Percentiles rank a stretch among this genome's conserved stretches.
Conservation (phyloP, 92 coral and sea anemone species). For the Phymanthus crucifer region DNA sequence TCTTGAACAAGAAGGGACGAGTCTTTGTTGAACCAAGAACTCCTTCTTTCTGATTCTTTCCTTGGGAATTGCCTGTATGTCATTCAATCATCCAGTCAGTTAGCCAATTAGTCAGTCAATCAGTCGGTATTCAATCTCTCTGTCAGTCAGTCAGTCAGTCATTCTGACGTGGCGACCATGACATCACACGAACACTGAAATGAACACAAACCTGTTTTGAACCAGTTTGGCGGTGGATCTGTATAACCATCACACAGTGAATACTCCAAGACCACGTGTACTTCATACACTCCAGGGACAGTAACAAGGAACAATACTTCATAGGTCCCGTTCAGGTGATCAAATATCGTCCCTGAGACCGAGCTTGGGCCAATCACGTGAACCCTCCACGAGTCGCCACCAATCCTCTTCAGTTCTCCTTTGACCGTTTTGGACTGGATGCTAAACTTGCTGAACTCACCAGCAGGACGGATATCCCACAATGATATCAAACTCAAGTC, state of each 20-base stretch:
- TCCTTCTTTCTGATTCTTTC: conserved; percentile 83
- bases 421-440: conserved; percentile 62
- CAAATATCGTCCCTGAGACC: conserved; percentile 80
- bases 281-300: conserved; percentile 61
- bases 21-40: conserved; percentile 45
- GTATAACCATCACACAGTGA: conserved; percentile 73
- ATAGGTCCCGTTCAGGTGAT: conserved; percentile 85
- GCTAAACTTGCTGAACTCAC: conserved; percentile 81
- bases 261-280: conserved; percentile 73
- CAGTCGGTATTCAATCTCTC: not conserved
- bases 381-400: conserved; percentile 93
- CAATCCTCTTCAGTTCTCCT: conserved; percentile 64
- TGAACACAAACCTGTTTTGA: conserved; percentile 52
- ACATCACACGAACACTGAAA: too few relatives aligned
- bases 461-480: conserved; percentile 90
- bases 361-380: conserved; percentile 81
- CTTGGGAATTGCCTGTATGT: conserved; percentile 72
- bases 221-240: conserved; percentile 85
- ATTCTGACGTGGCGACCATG: too few relatives aligned
- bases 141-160: too few relatives aligned
- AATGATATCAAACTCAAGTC: conserved; percentile 67
- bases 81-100: not conserved
- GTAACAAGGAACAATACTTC: conserved; percentile 80
- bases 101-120: not conserved
- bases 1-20: conserved; percentile 68